Percentiles rank a stretch among this genome's conserved stretches.
Evolutionary conservation across 2,797 vertebrate species (phyloP).

Genomic region (Bryconaethiops microstoma): DNA sequence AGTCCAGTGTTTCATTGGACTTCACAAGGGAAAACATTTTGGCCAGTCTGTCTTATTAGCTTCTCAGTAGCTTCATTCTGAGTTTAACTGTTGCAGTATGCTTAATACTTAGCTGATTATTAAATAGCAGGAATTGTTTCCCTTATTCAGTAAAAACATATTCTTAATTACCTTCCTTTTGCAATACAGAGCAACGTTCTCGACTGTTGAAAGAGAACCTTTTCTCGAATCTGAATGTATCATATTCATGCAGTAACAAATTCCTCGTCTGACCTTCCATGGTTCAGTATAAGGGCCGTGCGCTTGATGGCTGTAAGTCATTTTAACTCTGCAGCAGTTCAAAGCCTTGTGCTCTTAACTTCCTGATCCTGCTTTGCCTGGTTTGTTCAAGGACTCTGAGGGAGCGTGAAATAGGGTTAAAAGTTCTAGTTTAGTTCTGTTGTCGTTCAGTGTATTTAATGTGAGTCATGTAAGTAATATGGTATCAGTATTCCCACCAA

Average conservation of each 20-base stretch:
- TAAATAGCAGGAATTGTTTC: neutral
- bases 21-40: neutral
- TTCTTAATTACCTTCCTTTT: neutral
- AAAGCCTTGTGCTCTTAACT: neutral
- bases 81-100: neutral
- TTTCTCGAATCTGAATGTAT: neutral
- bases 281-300: neutral
- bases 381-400: constrained; percentile 8
- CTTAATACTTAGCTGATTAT: neutral
- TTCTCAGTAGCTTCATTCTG: neutral
- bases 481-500: neutral
- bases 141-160: neutral
- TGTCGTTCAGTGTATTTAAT: neutral
- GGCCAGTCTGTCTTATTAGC: neutral
- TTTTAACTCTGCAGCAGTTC: constrained; percentile 11
- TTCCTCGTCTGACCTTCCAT: neutral
- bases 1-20: neutral
- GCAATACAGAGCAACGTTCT: neutral
- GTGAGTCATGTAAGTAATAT: neutral
- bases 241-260: neutral
- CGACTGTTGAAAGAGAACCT: neutral
- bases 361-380: constrained; percentile 10
- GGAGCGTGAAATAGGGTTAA: constrained; percentile 11
- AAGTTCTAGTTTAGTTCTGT: constrained; percentile 6
- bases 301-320: neutral